phyloP scores from a whole-genome alignment of 2,113 vertebrate species.

The Turdus rufiventris region DNA sequence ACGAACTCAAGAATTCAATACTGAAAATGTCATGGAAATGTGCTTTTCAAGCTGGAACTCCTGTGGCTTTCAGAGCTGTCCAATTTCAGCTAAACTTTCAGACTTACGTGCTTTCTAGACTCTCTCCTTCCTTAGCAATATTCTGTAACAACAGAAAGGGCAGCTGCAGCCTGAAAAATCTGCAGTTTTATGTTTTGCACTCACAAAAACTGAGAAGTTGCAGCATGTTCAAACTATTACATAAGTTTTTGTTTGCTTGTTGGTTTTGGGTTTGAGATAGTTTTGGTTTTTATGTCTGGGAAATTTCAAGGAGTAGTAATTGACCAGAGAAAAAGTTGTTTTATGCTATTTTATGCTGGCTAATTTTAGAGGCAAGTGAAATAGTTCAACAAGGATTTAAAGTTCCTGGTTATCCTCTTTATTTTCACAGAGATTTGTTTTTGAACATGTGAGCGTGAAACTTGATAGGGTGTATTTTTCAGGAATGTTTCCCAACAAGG shows the following conservation, averaged over 20 bases:
- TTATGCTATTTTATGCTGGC: background rate
- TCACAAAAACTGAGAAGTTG: background rate
- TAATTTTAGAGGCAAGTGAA: background rate
- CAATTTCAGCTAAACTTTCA: background rate
- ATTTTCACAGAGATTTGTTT: background rate
- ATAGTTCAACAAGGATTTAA: background rate
- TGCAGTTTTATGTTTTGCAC: background rate
- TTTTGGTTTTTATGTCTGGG: background rate
- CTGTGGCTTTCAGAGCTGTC: background rate
- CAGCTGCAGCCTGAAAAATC: background rate
- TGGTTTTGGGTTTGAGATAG: background rate
- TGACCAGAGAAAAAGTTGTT: background rate
- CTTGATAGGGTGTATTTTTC: background rate
- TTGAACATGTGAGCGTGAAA: background rate
- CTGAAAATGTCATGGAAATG: background rate
- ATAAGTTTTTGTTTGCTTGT: fast-evolving
- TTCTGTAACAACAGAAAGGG: background rate
- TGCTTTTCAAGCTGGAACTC: background rate
- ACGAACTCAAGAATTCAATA: background rate
- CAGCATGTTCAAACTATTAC: background rate
- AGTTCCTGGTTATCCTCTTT: background rate
- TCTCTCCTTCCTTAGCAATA: background rate
- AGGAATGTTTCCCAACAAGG: background rate
- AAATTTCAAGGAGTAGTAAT: background rate
- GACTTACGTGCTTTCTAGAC: background rate